Evolutionary conservation across 2,888 invertebrate species (phyloP).

Genomic region (Aelia acuminata): DNA sequence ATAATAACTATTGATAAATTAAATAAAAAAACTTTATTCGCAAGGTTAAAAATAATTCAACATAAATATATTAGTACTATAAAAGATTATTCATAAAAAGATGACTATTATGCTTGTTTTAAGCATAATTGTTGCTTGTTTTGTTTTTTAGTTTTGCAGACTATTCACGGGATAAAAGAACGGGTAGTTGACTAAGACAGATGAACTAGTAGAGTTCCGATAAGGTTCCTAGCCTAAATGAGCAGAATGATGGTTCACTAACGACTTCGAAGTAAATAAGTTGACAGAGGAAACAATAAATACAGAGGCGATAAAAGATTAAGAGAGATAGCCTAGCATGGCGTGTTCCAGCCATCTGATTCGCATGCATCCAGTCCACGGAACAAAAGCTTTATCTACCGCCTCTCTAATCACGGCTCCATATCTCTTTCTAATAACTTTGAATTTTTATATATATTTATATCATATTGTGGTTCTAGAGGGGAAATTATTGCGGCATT

Average conservation of each 20-base stretch:
- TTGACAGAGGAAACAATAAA: conserved; percentile 44
- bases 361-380: conserved; percentile 34
- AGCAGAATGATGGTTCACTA: background rate
- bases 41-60: too few species aligned
- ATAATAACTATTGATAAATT: too few species aligned
- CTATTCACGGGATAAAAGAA: background rate
- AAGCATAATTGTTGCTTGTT: too few species aligned
- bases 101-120: too few species aligned
- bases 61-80: too few species aligned
- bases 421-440: background rate
- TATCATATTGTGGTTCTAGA: background rate
- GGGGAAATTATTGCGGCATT: background rate
- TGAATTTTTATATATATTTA: background rate
- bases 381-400: conserved; percentile 21
- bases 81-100: too few species aligned
- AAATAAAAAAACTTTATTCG: too few species aligned
- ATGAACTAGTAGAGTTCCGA: background rate
- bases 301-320: background rate
- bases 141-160: background rate
- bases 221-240: background rate
- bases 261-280: conserved; percentile 45
- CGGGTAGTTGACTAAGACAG: background rate
- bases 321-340: background rate
- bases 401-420: background rate
- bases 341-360: background rate